A percentile compares a stretch with the other conserved stretches of the same genome.
Evolutionary conservation across 2,113 vertebrate species (phyloP).

Genomic region (Artemisiospiza belli): DNA sequence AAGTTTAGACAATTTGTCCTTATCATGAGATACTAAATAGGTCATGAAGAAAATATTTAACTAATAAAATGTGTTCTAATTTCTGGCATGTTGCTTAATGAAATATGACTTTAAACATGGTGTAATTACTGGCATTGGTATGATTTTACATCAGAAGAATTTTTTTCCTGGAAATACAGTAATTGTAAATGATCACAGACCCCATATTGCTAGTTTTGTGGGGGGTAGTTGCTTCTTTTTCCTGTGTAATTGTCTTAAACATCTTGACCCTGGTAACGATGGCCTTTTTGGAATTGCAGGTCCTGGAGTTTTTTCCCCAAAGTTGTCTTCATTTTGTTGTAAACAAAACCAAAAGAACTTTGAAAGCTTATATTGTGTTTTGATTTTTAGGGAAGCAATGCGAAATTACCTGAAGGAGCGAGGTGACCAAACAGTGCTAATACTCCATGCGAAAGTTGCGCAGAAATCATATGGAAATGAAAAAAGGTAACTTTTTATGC

Average conservation of each 20-base stretch:
- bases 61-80: neutral
- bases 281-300: neutral
- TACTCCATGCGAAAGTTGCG: conserved; percentile 98
- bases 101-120: neutral
- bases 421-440: conserved; percentile 99
- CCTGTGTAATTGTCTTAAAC: neutral
- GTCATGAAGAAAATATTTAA: neutral
- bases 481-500: conserved; percentile 81
- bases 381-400: conserved; percentile 93
- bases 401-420: conserved; percentile 98
- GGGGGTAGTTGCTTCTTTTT: neutral
- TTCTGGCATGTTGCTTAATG: neutral
- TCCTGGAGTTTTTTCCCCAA: neutral
- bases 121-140: neutral
- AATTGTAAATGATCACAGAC: neutral
- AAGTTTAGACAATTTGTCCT: neutral
- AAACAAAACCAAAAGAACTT: neutral
- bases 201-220: neutral
- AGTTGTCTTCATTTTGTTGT: neutral
- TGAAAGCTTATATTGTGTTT: neutral
- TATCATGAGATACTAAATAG: neutral
- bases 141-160: neutral
- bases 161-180: neutral
- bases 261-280: neutral
- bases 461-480: conserved; percentile 99